phyloP scores from a whole-genome alignment of 2,797 vertebrate species.

The Prionace glauca region DNA sequence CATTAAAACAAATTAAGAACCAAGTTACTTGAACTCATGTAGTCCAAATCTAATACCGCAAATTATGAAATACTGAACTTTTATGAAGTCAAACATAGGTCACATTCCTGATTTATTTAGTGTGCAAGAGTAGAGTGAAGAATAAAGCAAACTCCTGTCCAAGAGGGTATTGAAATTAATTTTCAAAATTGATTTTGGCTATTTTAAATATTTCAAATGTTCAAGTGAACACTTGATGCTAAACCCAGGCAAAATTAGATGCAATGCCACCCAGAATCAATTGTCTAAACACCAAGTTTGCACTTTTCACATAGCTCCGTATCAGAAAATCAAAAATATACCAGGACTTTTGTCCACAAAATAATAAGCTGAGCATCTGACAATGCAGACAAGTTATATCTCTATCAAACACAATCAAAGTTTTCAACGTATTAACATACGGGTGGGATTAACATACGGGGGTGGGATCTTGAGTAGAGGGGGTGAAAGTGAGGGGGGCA shows the following conservation, averaged over 20 bases:
- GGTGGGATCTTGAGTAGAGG: too few species aligned
- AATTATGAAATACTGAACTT: neutral
- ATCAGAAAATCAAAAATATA: neutral
- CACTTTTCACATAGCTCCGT: neutral
- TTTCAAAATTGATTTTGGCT: neutral
- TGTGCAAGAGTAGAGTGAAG: neutral
- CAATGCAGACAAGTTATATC: neutral
- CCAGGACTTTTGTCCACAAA: neutral
- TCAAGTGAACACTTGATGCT: neutral
- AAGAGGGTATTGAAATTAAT: neutral
- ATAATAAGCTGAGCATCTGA: neutral
- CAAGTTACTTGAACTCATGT: neutral
- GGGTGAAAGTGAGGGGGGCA: too few species aligned
- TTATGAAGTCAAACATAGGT: neutral
- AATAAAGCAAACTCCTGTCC: neutral
- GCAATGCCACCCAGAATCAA: neutral
- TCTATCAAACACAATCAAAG: neutral
- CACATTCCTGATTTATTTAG: neutral
- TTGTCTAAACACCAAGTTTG: neutral
- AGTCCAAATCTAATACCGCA: neutral
- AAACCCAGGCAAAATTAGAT: neutral
- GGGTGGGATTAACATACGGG: too few species aligned
- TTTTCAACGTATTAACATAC: neutral
- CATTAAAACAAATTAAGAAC: neutral
- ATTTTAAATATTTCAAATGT: slow-evolving; percentile 7